Evolutionary conservation across 2,888 invertebrate genomes (phyloP).

Genomic region (Drosophila mayaguana): DNA sequence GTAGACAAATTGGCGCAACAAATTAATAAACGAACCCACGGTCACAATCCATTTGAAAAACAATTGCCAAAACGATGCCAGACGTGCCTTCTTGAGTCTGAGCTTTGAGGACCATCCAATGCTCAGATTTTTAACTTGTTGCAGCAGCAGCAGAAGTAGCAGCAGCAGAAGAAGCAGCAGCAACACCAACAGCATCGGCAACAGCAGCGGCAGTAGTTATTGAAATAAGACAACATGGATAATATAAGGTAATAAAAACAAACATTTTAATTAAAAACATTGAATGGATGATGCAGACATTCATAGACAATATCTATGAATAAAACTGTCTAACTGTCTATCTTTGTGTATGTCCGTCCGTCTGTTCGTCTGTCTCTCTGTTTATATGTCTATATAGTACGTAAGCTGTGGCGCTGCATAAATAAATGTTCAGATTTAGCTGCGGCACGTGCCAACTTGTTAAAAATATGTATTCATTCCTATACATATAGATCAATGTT

Average conservation of each 20-base stretch:
- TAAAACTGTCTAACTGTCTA: conserved; percentile 33
- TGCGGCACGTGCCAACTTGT: conserved; percentile 69
- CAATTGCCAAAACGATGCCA: conserved; percentile 10
- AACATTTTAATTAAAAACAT: conserved; percentile 42
- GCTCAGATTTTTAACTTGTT: conserved; percentile 20
- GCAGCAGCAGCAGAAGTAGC: conserved; percentile 20
- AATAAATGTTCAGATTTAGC: conserved; percentile 62
- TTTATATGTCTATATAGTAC: conserved; percentile 9
- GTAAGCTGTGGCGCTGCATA: conserved; percentile 29
- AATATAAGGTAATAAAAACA: conserved; percentile 44
- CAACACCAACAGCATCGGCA: conserved; percentile 22
- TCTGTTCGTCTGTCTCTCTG: conserved; percentile 20
- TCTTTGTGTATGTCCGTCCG: not conserved
- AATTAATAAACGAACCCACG: conserved; percentile 12
- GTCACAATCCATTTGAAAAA: conserved; percentile 6
- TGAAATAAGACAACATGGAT: conserved; percentile 32
- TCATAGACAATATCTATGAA: conserved; percentile 26
- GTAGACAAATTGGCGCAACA: conserved; percentile 31
- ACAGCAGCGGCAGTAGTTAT: conserved; percentile 16
- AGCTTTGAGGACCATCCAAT: conserved; percentile 52
- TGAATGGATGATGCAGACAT: conserved; percentile 30
- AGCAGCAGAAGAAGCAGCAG: conserved; percentile 22
- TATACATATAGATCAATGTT: conserved; percentile 29
- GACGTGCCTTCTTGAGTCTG: conserved; percentile 39
- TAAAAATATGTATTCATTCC: conserved; percentile 51